Conservation (phyloP, 2,113 vertebrate genomes). For the Brachypodius melanocephalos region DNA sequence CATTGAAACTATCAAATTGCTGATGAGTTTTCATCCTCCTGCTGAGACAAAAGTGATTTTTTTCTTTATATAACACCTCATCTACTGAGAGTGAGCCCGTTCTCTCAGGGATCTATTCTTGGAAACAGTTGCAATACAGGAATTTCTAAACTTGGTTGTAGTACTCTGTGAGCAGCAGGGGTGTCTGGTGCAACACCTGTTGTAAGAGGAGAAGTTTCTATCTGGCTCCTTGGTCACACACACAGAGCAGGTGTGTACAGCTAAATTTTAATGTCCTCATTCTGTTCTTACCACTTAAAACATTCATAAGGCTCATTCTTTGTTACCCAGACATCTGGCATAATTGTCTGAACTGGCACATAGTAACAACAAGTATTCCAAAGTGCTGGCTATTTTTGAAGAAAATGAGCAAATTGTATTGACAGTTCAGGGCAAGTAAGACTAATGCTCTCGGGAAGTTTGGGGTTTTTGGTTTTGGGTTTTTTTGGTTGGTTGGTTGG, state of each 20-base stretch:
- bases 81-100: neutral
- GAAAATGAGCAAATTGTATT: neutral
- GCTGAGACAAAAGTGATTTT: neutral
- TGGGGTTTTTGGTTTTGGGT: neutral
- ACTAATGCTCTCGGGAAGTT: neutral
- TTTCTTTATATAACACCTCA: neutral
- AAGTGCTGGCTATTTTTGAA: neutral
- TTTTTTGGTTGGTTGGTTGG: no score
- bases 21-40: neutral
- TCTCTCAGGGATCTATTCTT: neutral
- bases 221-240: neutral
- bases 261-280: neutral
- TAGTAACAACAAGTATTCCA: neutral
- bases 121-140: neutral
- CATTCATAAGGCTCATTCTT: neutral
- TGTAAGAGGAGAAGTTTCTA: neutral
- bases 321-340: neutral
- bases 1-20: neutral
- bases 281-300: neutral
- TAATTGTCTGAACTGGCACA: neutral
- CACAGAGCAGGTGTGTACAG: neutral
- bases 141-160: neutral
- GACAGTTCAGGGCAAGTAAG: neutral
- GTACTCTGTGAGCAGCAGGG: neutral
- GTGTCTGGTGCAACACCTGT: neutral